These are phyloP conservation scores for Leptodactylus fuscus DNA, from an alignment of 2,113 vertebrate species.

Conservation along the genomic window DNA sequence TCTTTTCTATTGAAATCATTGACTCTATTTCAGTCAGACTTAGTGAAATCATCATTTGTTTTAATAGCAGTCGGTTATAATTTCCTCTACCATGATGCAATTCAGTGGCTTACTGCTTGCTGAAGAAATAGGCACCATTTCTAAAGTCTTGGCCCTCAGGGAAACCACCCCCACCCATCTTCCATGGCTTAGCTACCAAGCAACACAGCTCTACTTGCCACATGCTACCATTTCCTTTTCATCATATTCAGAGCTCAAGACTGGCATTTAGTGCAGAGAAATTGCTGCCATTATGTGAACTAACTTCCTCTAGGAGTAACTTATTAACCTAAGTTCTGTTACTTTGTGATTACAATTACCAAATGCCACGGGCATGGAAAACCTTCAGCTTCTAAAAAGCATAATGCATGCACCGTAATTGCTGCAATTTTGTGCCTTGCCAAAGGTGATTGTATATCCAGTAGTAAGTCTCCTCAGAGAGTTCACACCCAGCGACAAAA, in stretches of 20 bases:
- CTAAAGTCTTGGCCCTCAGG: conserved; percentile 63
- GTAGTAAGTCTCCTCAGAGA: conserved; percentile 7
- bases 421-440: conserved; percentile 41
- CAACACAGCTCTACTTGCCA: conserved; percentile 84
- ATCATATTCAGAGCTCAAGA: conserved; percentile 87
- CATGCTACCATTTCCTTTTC: conserved; percentile 90
- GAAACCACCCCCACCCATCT: conserved; percentile 53
- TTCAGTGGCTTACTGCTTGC: conserved; percentile 66
- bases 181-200: conserved; percentile 82
- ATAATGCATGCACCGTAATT: conserved; percentile 42
- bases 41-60: conserved; percentile 61
- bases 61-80: conserved; percentile 55
- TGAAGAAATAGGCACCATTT: conserved; percentile 78
- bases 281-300: conserved; percentile 96
- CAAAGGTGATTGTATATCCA: conserved; percentile 28
- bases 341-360: conserved; percentile 89
- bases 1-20: conserved; percentile 46
- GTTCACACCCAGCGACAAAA: conserved; percentile 25
- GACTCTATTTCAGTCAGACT: conserved; percentile 15
- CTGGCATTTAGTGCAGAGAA: conserved; percentile 91
- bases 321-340: conserved; percentile 93
- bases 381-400: conserved; percentile 68
- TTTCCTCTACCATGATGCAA: conserved; percentile 71
- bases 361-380: conserved; percentile 87
- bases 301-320: conserved; percentile 94